Evolutionary conservation across 2,113 vertebrate species (phyloP), one percentile per base, ranked within the genome.

Genomic region (Oriolus oriolus): DNA sequence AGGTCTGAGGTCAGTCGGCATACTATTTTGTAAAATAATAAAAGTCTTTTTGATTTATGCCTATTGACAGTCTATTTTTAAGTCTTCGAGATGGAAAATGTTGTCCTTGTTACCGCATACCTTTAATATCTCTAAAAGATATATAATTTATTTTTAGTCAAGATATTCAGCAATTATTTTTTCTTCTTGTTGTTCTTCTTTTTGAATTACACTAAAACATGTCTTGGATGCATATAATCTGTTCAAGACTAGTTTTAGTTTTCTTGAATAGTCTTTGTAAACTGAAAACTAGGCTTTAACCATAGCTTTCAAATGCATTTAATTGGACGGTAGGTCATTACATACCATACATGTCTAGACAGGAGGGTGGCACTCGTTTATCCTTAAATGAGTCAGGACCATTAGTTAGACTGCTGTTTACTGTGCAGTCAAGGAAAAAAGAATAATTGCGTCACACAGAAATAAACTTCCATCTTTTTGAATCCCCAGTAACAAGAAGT

Each of bases 351-450:
- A 41, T 52, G 53, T 92, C 37, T 54, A 78, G 76, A 89, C 90
- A 93, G 57, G 90, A 92, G 87, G 56, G 35, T 44, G 80, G 73
- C 57, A 61, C 61, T 90, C 88, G 45, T 92, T 97, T 94, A 79
- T 84, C 20, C 70, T 84, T 54, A 84, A 69, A 82, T 90, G 79
- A 96, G 37, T 89, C 90, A 96, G 30, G 56, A 28, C 33, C 61
- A 94, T 94, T 93, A 95, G 41, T 91, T 63, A 65, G 73, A 66
- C 65, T 89, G 76, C 44, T 86, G 30, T 95, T 89, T 89, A 93
- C 61, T 76, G 53, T 30, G 37, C 52, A 90, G 42, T 56, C 78
- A 70, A 65, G 53, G 47, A 28, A 59, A 83, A 73, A 54, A 84
- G 44, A 88, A 37, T 79, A 89, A 93, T 49, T 76, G 83, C 92